Percentiles rank a stretch among this genome's conserved stretches.
These are phyloP conservation scores for Troilus luridus DNA, from an alignment of 2,888 invertebrate species.

Conservation along the genomic window DNA sequence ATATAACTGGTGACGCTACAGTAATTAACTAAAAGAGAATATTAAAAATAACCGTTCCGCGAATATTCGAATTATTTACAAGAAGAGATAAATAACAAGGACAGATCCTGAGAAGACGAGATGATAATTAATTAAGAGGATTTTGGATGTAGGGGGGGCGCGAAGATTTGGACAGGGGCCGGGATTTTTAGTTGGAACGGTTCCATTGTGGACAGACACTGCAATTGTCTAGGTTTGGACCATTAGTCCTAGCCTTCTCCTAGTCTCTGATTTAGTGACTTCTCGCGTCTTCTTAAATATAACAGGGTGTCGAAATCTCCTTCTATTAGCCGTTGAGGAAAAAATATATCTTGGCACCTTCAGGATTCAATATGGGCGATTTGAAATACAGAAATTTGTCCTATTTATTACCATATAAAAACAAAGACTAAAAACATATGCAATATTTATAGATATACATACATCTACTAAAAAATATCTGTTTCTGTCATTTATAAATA, in stretches of 20 bases:
- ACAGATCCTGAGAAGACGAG: background rate
- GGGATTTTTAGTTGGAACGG: background rate
- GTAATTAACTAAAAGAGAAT: background rate
- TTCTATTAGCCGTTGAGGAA: background rate
- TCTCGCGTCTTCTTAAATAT: constrained; percentile 26
- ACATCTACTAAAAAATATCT: no score
- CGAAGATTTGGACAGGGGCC: background rate
- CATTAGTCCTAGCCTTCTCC: background rate
- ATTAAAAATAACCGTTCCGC: background rate
- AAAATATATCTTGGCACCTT: background rate
- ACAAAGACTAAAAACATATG: no score
- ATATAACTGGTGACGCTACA: background rate
- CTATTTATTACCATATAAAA: background rate
- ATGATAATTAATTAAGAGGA: background rate
- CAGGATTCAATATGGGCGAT: background rate
- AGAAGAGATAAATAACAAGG: background rate
- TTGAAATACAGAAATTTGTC: background rate
- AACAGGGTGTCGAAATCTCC: constrained; percentile 6
- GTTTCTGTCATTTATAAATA: no score
- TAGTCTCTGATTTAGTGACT: background rate
- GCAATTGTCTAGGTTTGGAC: constrained; percentile 21
- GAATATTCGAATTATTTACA: background rate
- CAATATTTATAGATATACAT: no score
- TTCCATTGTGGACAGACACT: constrained; percentile 10
- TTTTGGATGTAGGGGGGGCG: background rate